Base-by-base conservation (phyloP, 2,888 invertebrate species). In the Carpatolechia fugitivella region DNA sequence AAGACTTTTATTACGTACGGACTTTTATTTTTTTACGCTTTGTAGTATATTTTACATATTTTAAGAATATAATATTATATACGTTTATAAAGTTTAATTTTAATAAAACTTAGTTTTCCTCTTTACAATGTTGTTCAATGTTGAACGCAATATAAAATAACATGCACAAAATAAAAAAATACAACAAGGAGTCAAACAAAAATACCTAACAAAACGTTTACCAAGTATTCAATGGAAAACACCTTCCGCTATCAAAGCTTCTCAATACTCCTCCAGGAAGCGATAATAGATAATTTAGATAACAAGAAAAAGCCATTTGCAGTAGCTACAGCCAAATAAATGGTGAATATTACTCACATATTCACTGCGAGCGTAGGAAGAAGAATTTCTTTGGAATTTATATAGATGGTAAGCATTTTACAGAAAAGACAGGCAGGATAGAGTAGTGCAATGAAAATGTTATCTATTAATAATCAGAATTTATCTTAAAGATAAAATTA, bases 241-340 rank as follows among this genome's bases (percentile, higher is more conserved):
- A 47, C 49, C 70, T 64, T 65, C 64, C 49, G 62, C 69, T 68
- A 75, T 73, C 71, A 69, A 52, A 18, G 52, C 13, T 13, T 31
- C 41, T 72, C 63, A 62, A 67, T 67, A 65, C 60, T 57, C 67
- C 68, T 66, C 61, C 66, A 69, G 67, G 65, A 68, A 65, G 63
- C 69, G 71, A 79, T 78, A 78, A 80, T 70, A 76, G 80, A 82
- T 79, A 84, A 79, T 85, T 84, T 79, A 82, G 82, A 84, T 83
- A 85, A 82, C 74, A 78, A 76, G 79, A 75, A 78, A 80, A 77
- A 76, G 71, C 70, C 68, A 82, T 80, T 78, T 64, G 54, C 62
- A 59, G 63, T 56, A 60, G 70, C 66, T 64, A 65, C 64, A 68
- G 66, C 72, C 67, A 68, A 70, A 76, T 75, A 76, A 75, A 80